Conservation (phyloP, 2,888 invertebrate genomes). For the Harpalus rubripes region DNA sequence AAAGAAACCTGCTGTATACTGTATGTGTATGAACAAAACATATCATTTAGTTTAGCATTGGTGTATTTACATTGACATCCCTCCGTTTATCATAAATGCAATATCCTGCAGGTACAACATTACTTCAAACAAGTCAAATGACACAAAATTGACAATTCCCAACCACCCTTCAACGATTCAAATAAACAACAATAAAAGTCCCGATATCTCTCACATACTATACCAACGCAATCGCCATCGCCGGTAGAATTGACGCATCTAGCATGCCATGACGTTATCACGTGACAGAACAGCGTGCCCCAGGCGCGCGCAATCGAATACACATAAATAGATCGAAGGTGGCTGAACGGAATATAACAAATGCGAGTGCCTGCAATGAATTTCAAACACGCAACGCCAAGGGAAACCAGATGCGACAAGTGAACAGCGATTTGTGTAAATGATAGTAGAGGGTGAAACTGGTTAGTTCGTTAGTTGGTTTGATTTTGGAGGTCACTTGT, state of each 20-base stretch:
- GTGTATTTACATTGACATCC: neutral
- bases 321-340: conserved; percentile 49
- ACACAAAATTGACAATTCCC: conserved; percentile 34
- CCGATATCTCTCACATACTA: neutral
- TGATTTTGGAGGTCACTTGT: neutral
- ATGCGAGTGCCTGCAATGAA: conserved; percentile 33
- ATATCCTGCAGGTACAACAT: neutral
- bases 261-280: conserved; percentile 32
- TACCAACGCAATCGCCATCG: neutral
- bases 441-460: neutral
- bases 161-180: conserved; percentile 7
- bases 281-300: conserved; percentile 12
- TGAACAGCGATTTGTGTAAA: conserved; percentile 40
- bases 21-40: neutral
- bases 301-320: conserved; percentile 36
- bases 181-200: conserved; percentile 40
- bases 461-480: neutral
- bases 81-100: neutral
- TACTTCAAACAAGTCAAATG: conserved; percentile 11
- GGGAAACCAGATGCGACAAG: conserved; percentile 28
- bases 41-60: neutral
- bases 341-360: conserved; percentile 44
- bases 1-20: neutral
- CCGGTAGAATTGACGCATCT: conserved; percentile 33
- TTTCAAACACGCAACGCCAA: conserved; percentile 21